phyloP scores from a whole-genome alignment of 2,113 vertebrate genomes.

The Serranochromis macrocephalus region DNA sequence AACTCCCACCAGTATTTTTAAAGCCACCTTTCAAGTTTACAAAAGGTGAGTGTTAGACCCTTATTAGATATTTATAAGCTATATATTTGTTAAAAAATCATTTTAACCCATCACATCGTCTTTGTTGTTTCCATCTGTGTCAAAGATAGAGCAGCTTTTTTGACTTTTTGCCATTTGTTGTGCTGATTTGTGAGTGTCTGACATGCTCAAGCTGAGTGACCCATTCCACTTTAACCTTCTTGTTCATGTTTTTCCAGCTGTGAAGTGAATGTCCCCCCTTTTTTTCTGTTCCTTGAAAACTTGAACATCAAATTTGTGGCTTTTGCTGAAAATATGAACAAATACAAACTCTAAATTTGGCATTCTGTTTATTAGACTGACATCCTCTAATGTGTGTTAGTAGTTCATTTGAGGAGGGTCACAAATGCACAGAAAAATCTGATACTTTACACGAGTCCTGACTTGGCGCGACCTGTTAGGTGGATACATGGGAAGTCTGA shows the following conservation, averaged over 20 bases:
- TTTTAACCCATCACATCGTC: background rate
- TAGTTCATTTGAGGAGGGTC: background rate
- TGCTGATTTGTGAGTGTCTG: background rate
- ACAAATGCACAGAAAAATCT: background rate
- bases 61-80: background rate
- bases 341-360: slow-evolving; percentile 23
- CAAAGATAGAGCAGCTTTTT: background rate
- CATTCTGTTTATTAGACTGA: slow-evolving; percentile 11
- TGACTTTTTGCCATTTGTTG: background rate
- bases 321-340: slow-evolving; percentile 27
- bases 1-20: background rate
- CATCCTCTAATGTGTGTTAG: background rate
- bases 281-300: slow-evolving; percentile 40
- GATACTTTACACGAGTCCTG: background rate
- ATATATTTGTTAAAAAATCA: background rate
- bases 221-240: background rate
- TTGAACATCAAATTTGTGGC: slow-evolving; percentile 54
- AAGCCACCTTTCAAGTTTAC: background rate
- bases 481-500: background rate
- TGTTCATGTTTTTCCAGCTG: slow-evolving; percentile 29
- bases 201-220: background rate
- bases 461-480: background rate
- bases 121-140: background rate
- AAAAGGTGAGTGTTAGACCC: background rate
- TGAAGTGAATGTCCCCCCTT: slow-evolving; percentile 13